A percentile compares a stretch with the other conserved stretches of the same genome.
Evolutionary conservation across 2,113 vertebrate species (phyloP).

Genomic region (Tauraco erythrolophus): DNA sequence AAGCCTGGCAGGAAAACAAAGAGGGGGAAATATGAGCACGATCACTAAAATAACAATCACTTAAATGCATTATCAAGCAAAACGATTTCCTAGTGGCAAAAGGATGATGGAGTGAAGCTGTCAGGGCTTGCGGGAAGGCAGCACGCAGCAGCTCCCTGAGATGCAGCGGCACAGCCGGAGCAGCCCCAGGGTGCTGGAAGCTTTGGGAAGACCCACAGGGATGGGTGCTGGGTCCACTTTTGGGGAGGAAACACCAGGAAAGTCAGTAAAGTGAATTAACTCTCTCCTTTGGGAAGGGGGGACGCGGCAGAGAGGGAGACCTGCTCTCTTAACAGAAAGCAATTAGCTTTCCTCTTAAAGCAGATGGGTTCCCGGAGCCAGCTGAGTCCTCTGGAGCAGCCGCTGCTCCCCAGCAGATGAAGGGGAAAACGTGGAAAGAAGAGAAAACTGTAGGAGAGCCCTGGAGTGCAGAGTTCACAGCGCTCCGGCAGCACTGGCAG

Average conservation of each 20-base stretch:
- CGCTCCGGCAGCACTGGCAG: background rate
- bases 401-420: background rate
- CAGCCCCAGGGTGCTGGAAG: background rate
- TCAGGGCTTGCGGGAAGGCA: background rate
- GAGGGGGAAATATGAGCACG: constrained; percentile 23
- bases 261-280: background rate
- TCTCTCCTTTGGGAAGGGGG: background rate
- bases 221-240: background rate
- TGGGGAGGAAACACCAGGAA: background rate
- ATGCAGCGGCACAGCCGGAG: accelerated
- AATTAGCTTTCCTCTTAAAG: accelerated
- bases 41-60: constrained; percentile 15
- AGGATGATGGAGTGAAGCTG: constrained; percentile 7
- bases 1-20: constrained; percentile 60
- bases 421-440: background rate
- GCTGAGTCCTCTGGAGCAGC: background rate
- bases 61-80: constrained; percentile 31
- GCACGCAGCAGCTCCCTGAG: background rate
- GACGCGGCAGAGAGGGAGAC: accelerated
- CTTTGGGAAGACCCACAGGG: background rate
- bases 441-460: background rate
- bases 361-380: background rate
- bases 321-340: background rate
- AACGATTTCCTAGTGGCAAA: constrained; percentile 44
- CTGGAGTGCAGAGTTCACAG: background rate